Percentiles rank a stretch among this genome's conserved stretches.
Conservation (phyloP, 2,888 invertebrate species). For the Drosophila fulvimacula region DNA sequence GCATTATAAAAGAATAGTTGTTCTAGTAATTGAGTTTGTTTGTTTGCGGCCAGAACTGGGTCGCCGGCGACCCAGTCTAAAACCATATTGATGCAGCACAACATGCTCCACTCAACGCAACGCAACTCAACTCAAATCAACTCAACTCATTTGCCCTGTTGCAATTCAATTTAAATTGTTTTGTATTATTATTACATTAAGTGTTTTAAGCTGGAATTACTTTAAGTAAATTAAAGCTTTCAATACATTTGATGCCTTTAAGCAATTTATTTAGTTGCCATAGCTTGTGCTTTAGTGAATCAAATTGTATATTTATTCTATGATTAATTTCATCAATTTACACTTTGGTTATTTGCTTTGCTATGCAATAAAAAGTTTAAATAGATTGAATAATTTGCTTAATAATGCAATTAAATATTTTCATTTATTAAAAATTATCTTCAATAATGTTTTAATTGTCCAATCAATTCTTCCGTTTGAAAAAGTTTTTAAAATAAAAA, state of each 20-base stretch:
- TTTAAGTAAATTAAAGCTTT: not conserved
- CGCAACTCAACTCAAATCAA: conserved; percentile 23
- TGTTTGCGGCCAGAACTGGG: conserved; percentile 54
- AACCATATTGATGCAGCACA: conserved; percentile 7
- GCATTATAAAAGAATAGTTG: conserved; percentile 61
- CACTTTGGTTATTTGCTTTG: not conserved
- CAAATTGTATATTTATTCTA: not conserved
- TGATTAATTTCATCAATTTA: not conserved
- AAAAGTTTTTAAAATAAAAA: no score
- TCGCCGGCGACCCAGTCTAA: conserved; percentile 25
- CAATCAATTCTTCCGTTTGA: no score
- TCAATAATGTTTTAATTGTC: not conserved
- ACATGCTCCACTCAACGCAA: conserved; percentile 18
- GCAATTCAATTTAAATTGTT: conserved; percentile 16
- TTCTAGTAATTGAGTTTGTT: conserved; percentile 61
- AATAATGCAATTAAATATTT: not conserved
- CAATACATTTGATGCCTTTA: not conserved
- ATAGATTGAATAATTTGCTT: not conserved
- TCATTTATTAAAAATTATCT: not conserved
- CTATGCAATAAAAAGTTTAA: not conserved
- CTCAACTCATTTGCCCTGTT: conserved; percentile 17
- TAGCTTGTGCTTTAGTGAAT: not conserved
- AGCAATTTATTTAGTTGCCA: no score
- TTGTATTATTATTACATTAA: conserved; percentile 2
- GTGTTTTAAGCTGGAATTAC: not conserved